Conservation (phyloP, 2,797 vertebrate species). For the Hoplostethus mediterraneus region DNA sequence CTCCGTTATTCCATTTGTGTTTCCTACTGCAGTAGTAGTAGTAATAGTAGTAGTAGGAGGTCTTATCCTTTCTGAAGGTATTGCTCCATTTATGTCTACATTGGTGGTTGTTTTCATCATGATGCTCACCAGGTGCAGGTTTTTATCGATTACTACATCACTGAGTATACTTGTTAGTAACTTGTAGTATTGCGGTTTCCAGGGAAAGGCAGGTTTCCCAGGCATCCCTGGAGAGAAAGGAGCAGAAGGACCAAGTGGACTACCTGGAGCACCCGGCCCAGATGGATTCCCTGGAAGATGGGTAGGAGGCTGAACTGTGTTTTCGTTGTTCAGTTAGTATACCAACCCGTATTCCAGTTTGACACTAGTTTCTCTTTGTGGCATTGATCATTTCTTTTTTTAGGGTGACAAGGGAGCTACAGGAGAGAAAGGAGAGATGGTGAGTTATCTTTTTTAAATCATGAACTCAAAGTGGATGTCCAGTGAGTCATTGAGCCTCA, state of each 20-base stretch:
- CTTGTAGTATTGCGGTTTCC: neutral
- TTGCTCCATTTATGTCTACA: too few relatives aligned
- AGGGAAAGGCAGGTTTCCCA: conserved; percentile 85
- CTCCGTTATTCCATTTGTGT: too few relatives aligned
- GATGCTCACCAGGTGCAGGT: too few relatives aligned
- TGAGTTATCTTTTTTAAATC: conserved; percentile 51
- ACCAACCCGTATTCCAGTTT: neutral
- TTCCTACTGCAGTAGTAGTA: too few relatives aligned
- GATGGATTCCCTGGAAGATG: conserved; percentile 85
- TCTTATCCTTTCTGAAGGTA: too few relatives aligned
- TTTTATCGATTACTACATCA: neutral
- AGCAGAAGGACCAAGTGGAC: conserved; percentile 77
- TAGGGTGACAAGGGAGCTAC: conserved; percentile 80
- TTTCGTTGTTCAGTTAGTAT: neutral
- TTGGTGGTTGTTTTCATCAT: too few relatives aligned
- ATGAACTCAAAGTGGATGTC: too few relatives aligned
- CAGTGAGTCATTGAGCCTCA: too few relatives aligned
- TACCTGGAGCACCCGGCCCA: conserved; percentile 86
- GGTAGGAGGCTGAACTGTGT: conserved; percentile 70
- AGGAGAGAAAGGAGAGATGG: conserved; percentile 77
- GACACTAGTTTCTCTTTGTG: neutral
- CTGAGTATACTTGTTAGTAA: neutral
- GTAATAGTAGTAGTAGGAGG: too few relatives aligned
- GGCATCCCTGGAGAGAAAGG: conserved; percentile 87
- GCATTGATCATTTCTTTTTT: neutral